Evolutionary conservation across 2,888 invertebrate genomes (phyloP).

Genomic region (Drosophila quasianomalipes): DNA sequence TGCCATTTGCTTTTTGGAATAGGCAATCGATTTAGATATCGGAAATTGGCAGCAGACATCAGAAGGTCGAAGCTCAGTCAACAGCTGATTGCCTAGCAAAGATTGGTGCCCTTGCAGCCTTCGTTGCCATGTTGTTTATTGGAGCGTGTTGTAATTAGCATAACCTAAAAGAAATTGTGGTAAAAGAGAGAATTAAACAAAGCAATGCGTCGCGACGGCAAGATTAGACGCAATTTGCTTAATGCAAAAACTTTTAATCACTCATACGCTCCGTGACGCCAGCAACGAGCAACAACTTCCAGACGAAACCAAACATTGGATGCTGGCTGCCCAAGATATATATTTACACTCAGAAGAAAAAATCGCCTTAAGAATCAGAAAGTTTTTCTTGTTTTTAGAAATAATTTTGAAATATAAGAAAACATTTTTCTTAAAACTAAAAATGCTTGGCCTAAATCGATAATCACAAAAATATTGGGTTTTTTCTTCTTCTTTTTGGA

Average conservation of each 20-base stretch:
- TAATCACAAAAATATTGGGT: no score
- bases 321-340: slow-evolving; percentile 29
- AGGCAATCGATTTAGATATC: slow-evolving; percentile 17
- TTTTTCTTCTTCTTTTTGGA: no score
- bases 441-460: no score
- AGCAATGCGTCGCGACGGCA: slow-evolving; percentile 8
- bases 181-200: neutral
- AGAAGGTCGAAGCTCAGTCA: slow-evolving; percentile 16
- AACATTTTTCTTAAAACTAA: neutral
- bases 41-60: slow-evolving; percentile 27
- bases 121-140: slow-evolving; percentile 54
- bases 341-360: slow-evolving; percentile 7
- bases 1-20: slow-evolving; percentile 13
- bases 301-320: slow-evolving; percentile 15
- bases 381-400: neutral
- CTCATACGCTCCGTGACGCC: slow-evolving; percentile 71
- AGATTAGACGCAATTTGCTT: slow-evolving; percentile 71
- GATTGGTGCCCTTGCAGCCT: slow-evolving; percentile 15
- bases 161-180: slow-evolving; percentile 48
- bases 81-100: slow-evolving; percentile 35
- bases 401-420: neutral
- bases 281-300: slow-evolving; percentile 31
- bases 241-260: slow-evolving; percentile 79
- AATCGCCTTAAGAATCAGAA: neutral
- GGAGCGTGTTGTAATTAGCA: slow-evolving; percentile 77